These are phyloP conservation scores for Acanthurus leucopareius DNA, from an alignment of 2,797 vertebrate genomes.

Conservation along the genomic window DNA sequence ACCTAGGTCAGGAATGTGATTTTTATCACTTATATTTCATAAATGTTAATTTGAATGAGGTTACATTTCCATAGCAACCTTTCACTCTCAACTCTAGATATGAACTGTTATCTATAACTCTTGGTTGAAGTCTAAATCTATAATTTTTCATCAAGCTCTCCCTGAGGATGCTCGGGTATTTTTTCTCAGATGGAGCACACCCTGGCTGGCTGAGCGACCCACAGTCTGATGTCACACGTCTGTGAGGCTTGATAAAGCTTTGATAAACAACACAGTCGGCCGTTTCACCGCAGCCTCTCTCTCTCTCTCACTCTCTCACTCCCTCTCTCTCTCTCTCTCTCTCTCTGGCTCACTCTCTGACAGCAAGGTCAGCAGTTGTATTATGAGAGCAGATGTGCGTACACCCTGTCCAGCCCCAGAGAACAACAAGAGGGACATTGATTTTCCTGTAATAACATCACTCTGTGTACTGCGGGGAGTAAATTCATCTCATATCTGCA, in stretches of 20 bases:
- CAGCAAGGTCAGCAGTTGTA: constrained; percentile 87
- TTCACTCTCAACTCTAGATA: background rate
- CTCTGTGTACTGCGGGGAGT: constrained; percentile 74
- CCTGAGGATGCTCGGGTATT: constrained; percentile 16
- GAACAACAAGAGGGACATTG: constrained; percentile 84
- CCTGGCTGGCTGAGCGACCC: constrained; percentile 51
- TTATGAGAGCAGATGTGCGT: constrained; percentile 84
- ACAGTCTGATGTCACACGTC: constrained; percentile 72
- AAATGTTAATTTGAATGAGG: constrained; percentile 13
- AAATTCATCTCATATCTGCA: constrained; percentile 85
- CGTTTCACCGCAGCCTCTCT: constrained; percentile 72
- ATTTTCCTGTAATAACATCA: constrained; percentile 86
- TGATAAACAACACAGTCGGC: constrained; percentile 79
- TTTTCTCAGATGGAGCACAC: constrained; percentile 47
- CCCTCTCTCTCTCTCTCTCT: constrained; percentile 46
- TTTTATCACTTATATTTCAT: constrained; percentile 27
- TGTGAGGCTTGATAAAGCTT: constrained; percentile 78
- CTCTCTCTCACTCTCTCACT: constrained; percentile 33
- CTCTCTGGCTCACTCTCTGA: constrained; percentile 73
- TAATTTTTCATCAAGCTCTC: constrained; percentile 53
- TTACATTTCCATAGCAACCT: background rate
- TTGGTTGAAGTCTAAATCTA: constrained; percentile 39
- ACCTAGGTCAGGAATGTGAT: constrained; percentile 33
- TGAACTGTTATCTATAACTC: constrained; percentile 16
- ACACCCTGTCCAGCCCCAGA: constrained; percentile 76